Percentiles rank a stretch among this genome's conserved stretches.
Conservation (phyloP, 2,888 invertebrate species). For the Lithophane semibrunnea region DNA sequence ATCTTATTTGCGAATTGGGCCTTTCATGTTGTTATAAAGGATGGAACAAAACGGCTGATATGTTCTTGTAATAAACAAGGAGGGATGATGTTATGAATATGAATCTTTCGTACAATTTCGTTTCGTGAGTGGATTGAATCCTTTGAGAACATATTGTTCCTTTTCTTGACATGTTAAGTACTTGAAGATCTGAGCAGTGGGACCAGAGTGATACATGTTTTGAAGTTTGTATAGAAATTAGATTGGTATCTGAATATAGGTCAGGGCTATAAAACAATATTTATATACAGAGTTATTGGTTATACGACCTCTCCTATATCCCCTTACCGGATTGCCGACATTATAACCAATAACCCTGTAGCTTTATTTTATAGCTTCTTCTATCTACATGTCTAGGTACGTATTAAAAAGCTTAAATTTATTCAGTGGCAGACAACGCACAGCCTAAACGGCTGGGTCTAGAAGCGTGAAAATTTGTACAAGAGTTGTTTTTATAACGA, state of each 20-base stretch:
- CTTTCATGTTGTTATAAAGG: constrained; percentile 80
- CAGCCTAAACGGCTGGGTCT: no score
- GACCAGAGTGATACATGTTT: constrained; percentile 24
- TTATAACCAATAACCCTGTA: no score
- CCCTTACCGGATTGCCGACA: no score
- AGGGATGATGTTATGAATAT: constrained; percentile 71
- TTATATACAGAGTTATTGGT: no score
- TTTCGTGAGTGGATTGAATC: constrained; percentile 61
- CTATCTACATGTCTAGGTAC: no score
- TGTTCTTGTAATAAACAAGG: constrained; percentile 75
- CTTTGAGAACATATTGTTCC: constrained; percentile 60
- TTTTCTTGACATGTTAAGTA: constrained; percentile 54
- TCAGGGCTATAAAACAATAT: neutral
- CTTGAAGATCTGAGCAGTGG: constrained; percentile 31
- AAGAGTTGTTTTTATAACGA: no score
- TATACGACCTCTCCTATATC: no score
- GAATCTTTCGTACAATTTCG: constrained; percentile 66
- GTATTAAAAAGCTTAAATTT: no score
- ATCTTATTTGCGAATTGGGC: constrained; percentile 78
- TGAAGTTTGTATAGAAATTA: constrained; percentile 19
- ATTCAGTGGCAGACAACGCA: no score
- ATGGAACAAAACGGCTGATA: constrained; percentile 72
- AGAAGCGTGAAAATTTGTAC: no score
- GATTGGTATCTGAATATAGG: neutral
- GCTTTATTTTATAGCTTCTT: no score